phyloP scores from a whole-genome alignment of 2,888 invertebrate species.

The Leptura quadrifasciata region DNA sequence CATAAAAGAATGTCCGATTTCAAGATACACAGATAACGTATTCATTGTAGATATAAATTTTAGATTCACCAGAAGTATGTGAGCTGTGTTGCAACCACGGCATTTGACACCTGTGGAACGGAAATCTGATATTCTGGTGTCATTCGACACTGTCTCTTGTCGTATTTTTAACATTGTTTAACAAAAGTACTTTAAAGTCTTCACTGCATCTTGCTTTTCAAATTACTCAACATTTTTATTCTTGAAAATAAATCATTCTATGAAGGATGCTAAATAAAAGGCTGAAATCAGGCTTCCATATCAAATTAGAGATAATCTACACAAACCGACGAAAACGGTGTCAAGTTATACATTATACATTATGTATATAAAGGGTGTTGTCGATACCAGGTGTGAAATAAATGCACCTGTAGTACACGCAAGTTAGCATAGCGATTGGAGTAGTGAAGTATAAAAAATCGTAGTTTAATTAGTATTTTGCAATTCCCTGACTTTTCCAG shows the following conservation, averaged over 20 bases:
- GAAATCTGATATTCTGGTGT: slow-evolving; percentile 61
- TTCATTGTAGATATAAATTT: slow-evolving; percentile 16
- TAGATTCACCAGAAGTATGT: slow-evolving; percentile 38
- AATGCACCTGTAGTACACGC: no score
- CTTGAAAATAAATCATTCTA: slow-evolving; percentile 51
- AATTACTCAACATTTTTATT: slow-evolving; percentile 53
- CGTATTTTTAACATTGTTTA: slow-evolving; percentile 59
- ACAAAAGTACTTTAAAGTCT: slow-evolving; percentile 64
- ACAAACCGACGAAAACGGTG: background rate
- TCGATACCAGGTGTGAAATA: no score
- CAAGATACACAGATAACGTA: background rate
- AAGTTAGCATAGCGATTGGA: no score
- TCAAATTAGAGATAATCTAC: slow-evolving; percentile 24
- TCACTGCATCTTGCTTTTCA: slow-evolving; percentile 56
- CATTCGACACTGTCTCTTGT: slow-evolving; percentile 60
- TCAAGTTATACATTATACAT: background rate
- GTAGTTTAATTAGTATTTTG: no score
- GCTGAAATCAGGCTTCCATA: slow-evolving; percentile 37
- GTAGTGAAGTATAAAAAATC: no score
- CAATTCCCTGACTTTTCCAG: no score
- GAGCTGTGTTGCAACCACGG: slow-evolving; percentile 53
- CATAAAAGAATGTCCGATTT: slow-evolving; percentile 2
- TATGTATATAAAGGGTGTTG: background rate
- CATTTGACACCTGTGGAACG: slow-evolving; percentile 64
- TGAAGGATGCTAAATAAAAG: slow-evolving; percentile 19